Evolutionary conservation across 2,888 invertebrate genomes (phyloP), one percentile per base, ranked within the genome.

Genomic region (Teinopalpus imperialis): DNA sequence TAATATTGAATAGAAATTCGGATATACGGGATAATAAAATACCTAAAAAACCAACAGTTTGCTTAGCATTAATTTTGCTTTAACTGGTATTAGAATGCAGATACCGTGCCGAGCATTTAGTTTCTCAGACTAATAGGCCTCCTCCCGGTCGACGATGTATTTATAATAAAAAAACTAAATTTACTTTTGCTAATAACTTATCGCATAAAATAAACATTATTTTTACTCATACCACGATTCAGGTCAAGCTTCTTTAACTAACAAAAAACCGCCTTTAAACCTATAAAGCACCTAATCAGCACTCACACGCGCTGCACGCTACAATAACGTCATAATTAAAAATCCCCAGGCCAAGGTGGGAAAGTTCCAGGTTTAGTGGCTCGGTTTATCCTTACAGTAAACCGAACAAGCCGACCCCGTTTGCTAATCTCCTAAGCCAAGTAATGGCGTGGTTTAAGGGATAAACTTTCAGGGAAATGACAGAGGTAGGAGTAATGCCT

Each of bases 341-440:
- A 81, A 79, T 74, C 66, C 73, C 68, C 70, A 65, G 71, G 66
- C 66, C 63, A 68, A 76, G 74, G 69, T 59, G 59, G 60, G 57
- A 65, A 77, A 64, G 73, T 78, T 59, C 63, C 51, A 64, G 71
- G 69, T 73, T 77, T 74, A 69, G 67, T 66, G 55, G 63, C 53
- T 59, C 64, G 74, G 76, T 80, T 80, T 80, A 74, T 72, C 77
- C 70, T 80, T 32, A 45, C 44, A 45, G 39, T 45, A 45, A 45
- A 45, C 44, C 44, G 39, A 45, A 45, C 44, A 39, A 26, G 39
- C 32, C 44, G 44, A 78, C 69, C 71, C 69, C 70, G 69, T 74
- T 77, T 68, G 72, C 77, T 83, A 83, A 83, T 83, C 83, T 82
- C 71, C 75, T 81, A 79, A 82, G 77, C 78, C 74, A 73, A 74